Percentiles rank a stretch among this genome's conserved stretches.
Conservation (phyloP, 2,797 vertebrate species). For the Tachyglossus aculeatus region DNA sequence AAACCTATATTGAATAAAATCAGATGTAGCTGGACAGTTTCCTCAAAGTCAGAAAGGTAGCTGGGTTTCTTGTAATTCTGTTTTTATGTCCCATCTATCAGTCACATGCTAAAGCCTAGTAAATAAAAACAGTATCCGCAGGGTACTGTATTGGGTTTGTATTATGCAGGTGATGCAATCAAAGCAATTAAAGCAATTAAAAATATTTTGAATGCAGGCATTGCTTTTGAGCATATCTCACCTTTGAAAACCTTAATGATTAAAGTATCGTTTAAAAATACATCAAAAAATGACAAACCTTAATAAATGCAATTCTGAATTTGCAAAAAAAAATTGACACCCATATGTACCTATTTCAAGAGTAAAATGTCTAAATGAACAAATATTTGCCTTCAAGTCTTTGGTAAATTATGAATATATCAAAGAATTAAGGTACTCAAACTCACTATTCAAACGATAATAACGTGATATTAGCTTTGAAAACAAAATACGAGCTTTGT, state of each 20-base stretch:
- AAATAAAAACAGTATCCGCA: slow-evolving; percentile 40
- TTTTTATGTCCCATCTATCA: slow-evolving; percentile 16
- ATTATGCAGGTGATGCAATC: slow-evolving; percentile 50
- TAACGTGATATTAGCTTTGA: too few species aligned
- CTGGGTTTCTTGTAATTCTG: slow-evolving; percentile 18
- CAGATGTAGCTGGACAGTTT: slow-evolving; percentile 63
- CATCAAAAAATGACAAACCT: slow-evolving; percentile 35
- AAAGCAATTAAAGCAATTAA: slow-evolving; percentile 52
- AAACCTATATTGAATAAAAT: slow-evolving; percentile 47
- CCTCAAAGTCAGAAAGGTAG: slow-evolving; percentile 60
- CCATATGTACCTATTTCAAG: too few species aligned
- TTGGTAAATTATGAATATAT: too few species aligned
- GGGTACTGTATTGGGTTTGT: slow-evolving; percentile 45
- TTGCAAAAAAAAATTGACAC: too few species aligned
- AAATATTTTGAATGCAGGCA: slow-evolving; percentile 62
- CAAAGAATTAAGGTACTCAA: too few species aligned
- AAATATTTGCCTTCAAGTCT: too few species aligned
- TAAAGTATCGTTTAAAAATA: slow-evolving; percentile 39
- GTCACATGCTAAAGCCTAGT: too few species aligned
- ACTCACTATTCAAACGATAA: too few species aligned
- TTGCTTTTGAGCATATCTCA: slow-evolving; percentile 40
- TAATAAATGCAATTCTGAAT: slow-evolving; percentile 16
- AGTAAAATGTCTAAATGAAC: too few species aligned
- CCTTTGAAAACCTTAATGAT: slow-evolving; percentile 38
- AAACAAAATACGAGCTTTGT: too few species aligned